phyloP scores from a whole-genome alignment of 2,888 invertebrate species.

The Aleiodes leptofemur region DNA sequence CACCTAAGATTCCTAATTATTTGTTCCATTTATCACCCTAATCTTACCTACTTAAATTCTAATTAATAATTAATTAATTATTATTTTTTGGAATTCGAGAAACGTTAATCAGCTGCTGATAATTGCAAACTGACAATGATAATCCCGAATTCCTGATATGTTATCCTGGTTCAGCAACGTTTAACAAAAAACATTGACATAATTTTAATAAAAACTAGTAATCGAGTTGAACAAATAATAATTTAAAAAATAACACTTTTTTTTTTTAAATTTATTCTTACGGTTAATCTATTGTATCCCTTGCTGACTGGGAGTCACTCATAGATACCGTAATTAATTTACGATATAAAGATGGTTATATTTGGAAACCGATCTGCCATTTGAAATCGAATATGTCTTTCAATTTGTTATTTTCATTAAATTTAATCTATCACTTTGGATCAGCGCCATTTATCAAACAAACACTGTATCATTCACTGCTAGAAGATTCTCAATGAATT shows the following conservation, averaged over 20 bases:
- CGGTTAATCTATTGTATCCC: constrained; percentile 50
- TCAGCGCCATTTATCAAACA: neutral
- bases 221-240: neutral
- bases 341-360: constrained; percentile 21
- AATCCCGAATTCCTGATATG: constrained; percentile 70
- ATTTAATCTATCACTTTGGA: constrained; percentile 25
- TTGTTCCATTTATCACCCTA: constrained; percentile 55
- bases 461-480: constrained; percentile 35
- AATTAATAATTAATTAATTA: constrained; percentile 51
- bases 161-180: constrained; percentile 73
- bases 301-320: constrained; percentile 64
- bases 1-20: constrained; percentile 30
- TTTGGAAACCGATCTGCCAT: constrained; percentile 40
- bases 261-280: constrained; percentile 4
- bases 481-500: neutral
- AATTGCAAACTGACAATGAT: constrained; percentile 40
- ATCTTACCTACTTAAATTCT: constrained; percentile 66
- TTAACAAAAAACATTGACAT: constrained; percentile 53
- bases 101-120: constrained; percentile 10
- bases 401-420: constrained; percentile 23
- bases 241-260: constrained; percentile 5
- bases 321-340: constrained; percentile 11
- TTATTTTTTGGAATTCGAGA: constrained; percentile 48
- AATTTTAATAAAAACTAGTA: neutral
- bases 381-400: constrained; percentile 23